These are phyloP conservation scores for Alligator sinensis DNA, from an alignment of 2,113 vertebrate genomes.

Conservation along the genomic window DNA sequence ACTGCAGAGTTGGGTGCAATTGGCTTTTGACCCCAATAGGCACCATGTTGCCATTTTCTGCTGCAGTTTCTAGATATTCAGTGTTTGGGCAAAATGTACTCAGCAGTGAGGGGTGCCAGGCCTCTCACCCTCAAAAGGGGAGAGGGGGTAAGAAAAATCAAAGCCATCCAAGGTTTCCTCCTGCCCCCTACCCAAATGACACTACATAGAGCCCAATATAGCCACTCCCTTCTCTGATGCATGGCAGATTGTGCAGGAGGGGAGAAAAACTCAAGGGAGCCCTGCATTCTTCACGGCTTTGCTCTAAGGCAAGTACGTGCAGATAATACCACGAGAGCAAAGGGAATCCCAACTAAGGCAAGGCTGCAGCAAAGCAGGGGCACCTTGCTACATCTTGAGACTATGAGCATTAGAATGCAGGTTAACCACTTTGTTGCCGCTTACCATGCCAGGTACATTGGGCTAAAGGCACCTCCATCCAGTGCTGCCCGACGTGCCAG, in stretches of 20 bases:
- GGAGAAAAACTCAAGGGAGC: neutral
- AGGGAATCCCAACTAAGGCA: slow-evolving; percentile 59
- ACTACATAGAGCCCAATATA: neutral
- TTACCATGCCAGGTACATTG: slow-evolving; percentile 79
- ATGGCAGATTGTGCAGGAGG: slow-evolving; percentile 4
- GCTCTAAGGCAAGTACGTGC: slow-evolving; percentile 12
- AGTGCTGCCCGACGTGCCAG: slow-evolving; percentile 75
- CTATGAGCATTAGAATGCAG: slow-evolving; percentile 70
- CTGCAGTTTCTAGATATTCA: neutral
- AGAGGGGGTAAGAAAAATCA: slow-evolving; percentile 3
- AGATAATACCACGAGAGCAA: slow-evolving; percentile 53
- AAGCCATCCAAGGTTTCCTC: slow-evolving; percentile 11
- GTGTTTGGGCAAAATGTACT: neutral
- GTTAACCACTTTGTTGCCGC: slow-evolving; percentile 75
- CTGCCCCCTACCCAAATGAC: neutral
- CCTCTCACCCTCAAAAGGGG: neutral
- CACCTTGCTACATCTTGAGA: slow-evolving; percentile 58
- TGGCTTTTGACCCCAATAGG: neutral
- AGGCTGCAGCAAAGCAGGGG: slow-evolving; percentile 64
- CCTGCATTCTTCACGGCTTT: neutral
- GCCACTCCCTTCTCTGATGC: neutral
- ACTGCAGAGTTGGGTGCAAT: neutral
- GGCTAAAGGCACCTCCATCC: slow-evolving; percentile 79
- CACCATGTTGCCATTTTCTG: neutral
- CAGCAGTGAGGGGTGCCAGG: slow-evolving; percentile 54